Evolutionary conservation across 2,888 invertebrate species (phyloP).

Genomic region (Apodemia hepburni): DNA sequence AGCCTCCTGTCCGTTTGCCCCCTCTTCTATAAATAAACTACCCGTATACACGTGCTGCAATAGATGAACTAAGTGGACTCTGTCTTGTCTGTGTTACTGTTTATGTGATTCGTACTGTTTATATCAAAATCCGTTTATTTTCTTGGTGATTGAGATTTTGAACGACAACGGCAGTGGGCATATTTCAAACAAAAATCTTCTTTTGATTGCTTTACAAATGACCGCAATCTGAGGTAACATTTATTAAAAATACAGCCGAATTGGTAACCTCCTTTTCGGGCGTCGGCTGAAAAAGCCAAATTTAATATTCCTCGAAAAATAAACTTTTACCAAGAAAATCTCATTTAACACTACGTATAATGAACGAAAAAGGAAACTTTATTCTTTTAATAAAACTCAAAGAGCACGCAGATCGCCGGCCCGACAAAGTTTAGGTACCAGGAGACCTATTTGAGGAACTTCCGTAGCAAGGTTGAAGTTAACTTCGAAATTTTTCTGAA

Average conservation of each 20-base stretch:
- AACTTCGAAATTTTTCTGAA: conserved; percentile 30
- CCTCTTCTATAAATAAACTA: too few relatives aligned
- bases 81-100: conserved; percentile 34
- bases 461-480: conserved; percentile 35
- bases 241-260: too few relatives aligned
- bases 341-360: too few relatives aligned
- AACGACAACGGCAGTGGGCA: too few relatives aligned
- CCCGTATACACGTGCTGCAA: conserved; percentile 47
- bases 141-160: conserved; percentile 30
- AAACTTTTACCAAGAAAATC: too few relatives aligned
- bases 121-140: conserved; percentile 68
- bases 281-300: too few relatives aligned
- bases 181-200: too few relatives aligned
- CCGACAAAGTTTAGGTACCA: conserved; percentile 40
- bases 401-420: conserved; percentile 35
- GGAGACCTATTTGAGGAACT: conserved; percentile 39
- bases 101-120: conserved; percentile 66
- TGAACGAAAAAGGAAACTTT: conserved; percentile 29
- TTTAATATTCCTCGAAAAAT: too few relatives aligned
- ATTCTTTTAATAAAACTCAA: conserved; percentile 49
- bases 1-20: too few relatives aligned
- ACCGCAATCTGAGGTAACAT: too few relatives aligned
- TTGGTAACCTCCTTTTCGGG: too few relatives aligned
- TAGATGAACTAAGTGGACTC: conserved; percentile 64
- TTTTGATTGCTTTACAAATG: too few relatives aligned